Evolutionary conservation across 2,888 invertebrate genomes (phyloP), one percentile per base, ranked within the genome.

Genomic region (Napeogenes inachia): DNA sequence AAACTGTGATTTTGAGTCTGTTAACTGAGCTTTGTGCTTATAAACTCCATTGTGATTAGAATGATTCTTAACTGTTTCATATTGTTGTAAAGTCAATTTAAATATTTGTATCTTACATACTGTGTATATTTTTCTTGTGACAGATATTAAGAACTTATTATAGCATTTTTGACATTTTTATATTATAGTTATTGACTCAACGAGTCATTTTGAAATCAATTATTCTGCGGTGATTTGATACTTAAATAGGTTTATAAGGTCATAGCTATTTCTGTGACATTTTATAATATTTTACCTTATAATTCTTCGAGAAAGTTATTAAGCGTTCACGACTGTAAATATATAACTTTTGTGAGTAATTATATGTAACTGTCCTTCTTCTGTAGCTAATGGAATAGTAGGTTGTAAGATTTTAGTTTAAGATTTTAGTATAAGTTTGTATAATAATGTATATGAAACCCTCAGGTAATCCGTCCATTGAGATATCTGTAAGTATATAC

Each of bases 381-480:
- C 10, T 21, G 21, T 21, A 21, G 21, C 21, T 21, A 21, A 21
- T 57, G 47, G n/a, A 47, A 32, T 45, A 47, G n/a, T 42, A 30
- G 4, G 8, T 57, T 46, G 32, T 57, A 35, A 47, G 47, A 33
- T 33, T 8, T 55, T 13, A 38, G 56, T 38, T 42, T 50, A 5
- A 13, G 38, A 13, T 50, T 45, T 57, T 30, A 53, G 30, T 62
- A 21, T 45, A 21, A 13, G 46, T 50, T 46, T 56, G 55, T 69
- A 56, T 75, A 61, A 73, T 58, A 77, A 79, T 75, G 80, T 74
- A 73, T 67, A 61, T 69, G 71, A 72, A 78, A 67, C 84, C 86
- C 68, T 85, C 84, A 87, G 86, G 72, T 63, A 81, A 67, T 85
- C 88, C 87, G 88, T 87, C 87, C 87, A 84, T 81, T 77, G 62